Percentiles rank a stretch among this genome's conserved stretches.
phyloP scores from a whole-genome alignment of 2,113 vertebrate species.

The Telmatochromis sp. region DNA sequence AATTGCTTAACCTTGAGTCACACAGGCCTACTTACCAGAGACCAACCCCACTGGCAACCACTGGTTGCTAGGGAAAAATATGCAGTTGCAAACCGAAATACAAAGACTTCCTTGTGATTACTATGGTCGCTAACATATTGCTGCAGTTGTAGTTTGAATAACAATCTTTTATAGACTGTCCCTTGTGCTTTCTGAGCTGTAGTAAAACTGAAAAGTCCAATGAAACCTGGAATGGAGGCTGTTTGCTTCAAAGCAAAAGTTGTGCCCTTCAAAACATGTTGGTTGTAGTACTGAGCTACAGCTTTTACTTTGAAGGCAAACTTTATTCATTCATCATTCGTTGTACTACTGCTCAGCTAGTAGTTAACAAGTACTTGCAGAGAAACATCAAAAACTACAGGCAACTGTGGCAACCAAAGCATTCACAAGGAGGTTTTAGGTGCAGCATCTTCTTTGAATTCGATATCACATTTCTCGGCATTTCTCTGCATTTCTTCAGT shows the following conservation, averaged over 20 bases:
- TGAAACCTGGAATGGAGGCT: background rate
- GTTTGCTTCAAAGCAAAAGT: background rate
- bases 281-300: background rate
- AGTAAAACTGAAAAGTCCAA: background rate
- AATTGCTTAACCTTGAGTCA: background rate
- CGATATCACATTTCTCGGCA: background rate
- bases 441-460: background rate
- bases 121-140: background rate
- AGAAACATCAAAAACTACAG: background rate
- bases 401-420: background rate
- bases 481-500: background rate
- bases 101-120: background rate
- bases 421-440: background rate
- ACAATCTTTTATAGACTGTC: background rate
- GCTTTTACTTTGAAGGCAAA: background rate
- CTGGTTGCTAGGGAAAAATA: background rate
- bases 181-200: background rate
- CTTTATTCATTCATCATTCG: background rate
- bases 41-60: background rate
- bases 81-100: background rate
- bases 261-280: background rate
- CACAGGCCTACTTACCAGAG: background rate
- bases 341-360: background rate
- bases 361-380: background rate
- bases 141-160: background rate